phyloP scores from a whole-genome alignment of 2,888 invertebrate genomes.

The Actias luna region DNA sequence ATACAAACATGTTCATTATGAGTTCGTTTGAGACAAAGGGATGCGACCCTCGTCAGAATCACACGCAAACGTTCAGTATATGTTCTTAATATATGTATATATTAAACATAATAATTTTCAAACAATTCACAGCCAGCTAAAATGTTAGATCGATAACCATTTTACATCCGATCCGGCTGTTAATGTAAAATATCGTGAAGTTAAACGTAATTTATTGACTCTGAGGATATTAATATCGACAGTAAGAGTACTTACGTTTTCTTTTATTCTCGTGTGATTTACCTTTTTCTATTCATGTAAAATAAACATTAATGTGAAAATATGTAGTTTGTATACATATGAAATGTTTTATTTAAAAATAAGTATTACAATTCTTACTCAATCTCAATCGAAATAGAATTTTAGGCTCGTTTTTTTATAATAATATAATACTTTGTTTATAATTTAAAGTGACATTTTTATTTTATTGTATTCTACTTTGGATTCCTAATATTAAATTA shows the following conservation, averaged over 20 bases:
- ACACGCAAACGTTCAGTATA: conserved; percentile 29
- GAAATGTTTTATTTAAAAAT: too few relatives aligned
- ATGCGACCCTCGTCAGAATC: conserved; percentile 44
- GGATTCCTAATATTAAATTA: too few relatives aligned
- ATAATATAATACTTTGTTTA: too few relatives aligned
- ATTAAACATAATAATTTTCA: conserved; percentile 24
- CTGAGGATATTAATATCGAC: conserved; percentile 1
- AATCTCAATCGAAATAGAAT: too few relatives aligned
- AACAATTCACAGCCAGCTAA: conserved; percentile 32
- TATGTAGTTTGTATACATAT: too few relatives aligned
- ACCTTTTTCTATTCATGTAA: not conserved
- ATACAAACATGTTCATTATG: conserved; percentile 47
- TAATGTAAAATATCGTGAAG: not conserved
- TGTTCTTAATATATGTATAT: conserved; percentile 31
- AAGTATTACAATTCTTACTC: too few relatives aligned
- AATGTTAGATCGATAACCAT: conserved; percentile 34
- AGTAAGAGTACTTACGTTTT: not conserved
- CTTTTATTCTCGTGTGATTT: not conserved
- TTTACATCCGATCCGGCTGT: conserved; percentile 21
- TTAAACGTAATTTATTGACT: not conserved
- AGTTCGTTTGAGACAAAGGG: conserved; percentile 40
- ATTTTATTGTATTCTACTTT: too few relatives aligned
- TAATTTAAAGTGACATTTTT: too few relatives aligned
- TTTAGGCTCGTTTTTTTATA: too few relatives aligned
- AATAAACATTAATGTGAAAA: too few relatives aligned